Percentiles rank a stretch among this genome's conserved stretches.
phyloP scores from a whole-genome alignment of 2,888 invertebrate species.

The Heliconius hortense region DNA sequence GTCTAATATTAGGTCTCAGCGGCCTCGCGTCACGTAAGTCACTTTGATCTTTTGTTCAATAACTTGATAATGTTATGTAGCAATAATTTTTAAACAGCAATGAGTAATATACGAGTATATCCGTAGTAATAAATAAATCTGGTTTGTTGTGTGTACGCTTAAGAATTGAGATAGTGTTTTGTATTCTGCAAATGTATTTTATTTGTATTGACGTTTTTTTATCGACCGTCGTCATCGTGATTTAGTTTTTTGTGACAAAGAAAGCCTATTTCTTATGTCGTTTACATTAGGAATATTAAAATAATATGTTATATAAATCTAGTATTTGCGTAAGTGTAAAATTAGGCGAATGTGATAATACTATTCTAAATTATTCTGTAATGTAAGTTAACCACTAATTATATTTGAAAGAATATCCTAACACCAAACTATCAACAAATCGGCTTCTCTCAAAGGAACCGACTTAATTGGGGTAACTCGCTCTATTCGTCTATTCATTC shows the following conservation, averaged over 20 bases:
- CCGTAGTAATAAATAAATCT: neutral
- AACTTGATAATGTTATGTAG: constrained; percentile 24
- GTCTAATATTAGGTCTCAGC: constrained; percentile 24
- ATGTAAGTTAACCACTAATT: neutral
- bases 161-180: neutral
- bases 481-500: constrained; percentile 30
- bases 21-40: constrained; percentile 30
- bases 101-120: neutral
- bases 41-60: constrained; percentile 23
- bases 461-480: constrained; percentile 36
- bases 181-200: neutral
- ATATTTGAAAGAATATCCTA: neutral
- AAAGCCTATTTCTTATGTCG: neutral
- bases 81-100: neutral
- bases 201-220: neutral
- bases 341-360: neutral
- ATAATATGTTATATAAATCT: neutral
- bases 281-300: neutral
- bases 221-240: neutral
- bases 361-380: neutral
- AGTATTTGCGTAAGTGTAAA: neutral
- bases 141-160: neutral
- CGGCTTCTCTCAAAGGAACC: constrained; percentile 31
- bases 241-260: neutral
- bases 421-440: constrained; percentile 15